Evolutionary conservation across 2,113 vertebrate genomes (phyloP).

Genomic region (Mugil cephalus): DNA sequence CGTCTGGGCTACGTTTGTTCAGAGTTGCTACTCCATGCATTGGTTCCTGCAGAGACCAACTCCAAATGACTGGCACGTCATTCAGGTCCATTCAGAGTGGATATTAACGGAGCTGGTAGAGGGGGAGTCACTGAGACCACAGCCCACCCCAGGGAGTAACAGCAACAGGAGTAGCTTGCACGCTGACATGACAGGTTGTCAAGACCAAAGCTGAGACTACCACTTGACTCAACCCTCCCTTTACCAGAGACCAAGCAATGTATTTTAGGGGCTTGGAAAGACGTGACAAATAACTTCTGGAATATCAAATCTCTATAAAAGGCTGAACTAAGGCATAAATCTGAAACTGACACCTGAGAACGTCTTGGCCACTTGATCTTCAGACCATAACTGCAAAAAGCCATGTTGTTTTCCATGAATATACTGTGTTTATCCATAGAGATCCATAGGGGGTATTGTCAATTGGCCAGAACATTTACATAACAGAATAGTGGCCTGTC

Average conservation of each 20-base stretch:
- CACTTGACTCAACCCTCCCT: constrained; percentile 69
- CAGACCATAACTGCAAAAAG: constrained; percentile 37
- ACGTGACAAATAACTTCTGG: constrained; percentile 85
- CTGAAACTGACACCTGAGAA: constrained; percentile 79
- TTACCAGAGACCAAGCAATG: constrained; percentile 77
- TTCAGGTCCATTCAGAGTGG: constrained; percentile 60
- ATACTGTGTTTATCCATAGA: constrained; percentile 22
- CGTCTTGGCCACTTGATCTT: constrained; percentile 70
- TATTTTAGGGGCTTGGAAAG: constrained; percentile 85
- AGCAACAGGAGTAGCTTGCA: constrained; percentile 71
- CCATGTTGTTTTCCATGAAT: constrained; percentile 68
- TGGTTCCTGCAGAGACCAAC: constrained; percentile 48
- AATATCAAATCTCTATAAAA: constrained; percentile 87
- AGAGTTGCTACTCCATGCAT: constrained; percentile 66
- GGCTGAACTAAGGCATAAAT: constrained; percentile 85
- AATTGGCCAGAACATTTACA: constrained; percentile 31
- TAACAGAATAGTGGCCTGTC: neutral
- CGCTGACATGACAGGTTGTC: constrained; percentile 81
- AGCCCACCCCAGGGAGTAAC: constrained; percentile 59
- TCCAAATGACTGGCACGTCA: constrained; percentile 56
- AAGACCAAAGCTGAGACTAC: constrained; percentile 78
- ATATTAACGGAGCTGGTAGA: constrained; percentile 50
- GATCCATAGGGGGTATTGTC: constrained; percentile 25
- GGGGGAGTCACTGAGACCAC: constrained; percentile 62
- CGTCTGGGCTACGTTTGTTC: constrained; percentile 13